Base-by-base conservation (phyloP, 2,113 vertebrate genomes). In the Brevimyrus niger region DNA sequence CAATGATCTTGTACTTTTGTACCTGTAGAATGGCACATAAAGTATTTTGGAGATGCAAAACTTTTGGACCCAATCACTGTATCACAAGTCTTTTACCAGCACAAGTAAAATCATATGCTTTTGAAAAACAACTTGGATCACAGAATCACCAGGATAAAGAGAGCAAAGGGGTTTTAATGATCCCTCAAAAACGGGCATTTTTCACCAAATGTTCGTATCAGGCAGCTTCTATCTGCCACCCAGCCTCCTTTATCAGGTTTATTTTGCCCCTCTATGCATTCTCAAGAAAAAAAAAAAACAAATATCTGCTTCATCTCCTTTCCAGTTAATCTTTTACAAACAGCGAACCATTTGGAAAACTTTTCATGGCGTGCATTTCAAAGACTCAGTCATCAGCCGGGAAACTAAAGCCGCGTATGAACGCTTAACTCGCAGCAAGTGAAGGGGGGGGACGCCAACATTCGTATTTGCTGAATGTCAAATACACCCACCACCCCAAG, bases 101-200 rank as follows among this genome's bases (percentile, higher is more conserved):
- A n/a, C n/a, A 65, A 69, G n/a, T 31, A 69, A 31, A 69, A 27
- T 69, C n/a, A 65, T 23, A n/a, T 65, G 58, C 23, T 65, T 31
- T 65, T 65, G 61, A 27, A 69, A 27, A 31, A 31, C 61, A 31
- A 13, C 11, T 11, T 13, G 0, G 27, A 31, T 31, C 10, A 31
- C n/a, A 69, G 27, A 69, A 69, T 69, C n/a, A 31, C n/a, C 10
- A 69, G n/a, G n/a, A 10, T 31, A 69, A 4, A 65, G n/a, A 31
- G n/a, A 69, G 90, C 91, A 88, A 89, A 90, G 92, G 93, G 92
- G 93, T 92, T 91, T 93, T 17, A 80, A 92, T 92, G 92, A 93
- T 91, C 92, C 92, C 73, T 35, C 73, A 42, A 42, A 80, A 80
- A 38, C 27, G 19, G 73, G 38, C 73, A 42, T 42, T 80, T 27